These are phyloP conservation scores for Cyanoramphus novaezelandiae DNA, from an alignment of 2,113 vertebrate species.

Conservation along the genomic window DNA sequence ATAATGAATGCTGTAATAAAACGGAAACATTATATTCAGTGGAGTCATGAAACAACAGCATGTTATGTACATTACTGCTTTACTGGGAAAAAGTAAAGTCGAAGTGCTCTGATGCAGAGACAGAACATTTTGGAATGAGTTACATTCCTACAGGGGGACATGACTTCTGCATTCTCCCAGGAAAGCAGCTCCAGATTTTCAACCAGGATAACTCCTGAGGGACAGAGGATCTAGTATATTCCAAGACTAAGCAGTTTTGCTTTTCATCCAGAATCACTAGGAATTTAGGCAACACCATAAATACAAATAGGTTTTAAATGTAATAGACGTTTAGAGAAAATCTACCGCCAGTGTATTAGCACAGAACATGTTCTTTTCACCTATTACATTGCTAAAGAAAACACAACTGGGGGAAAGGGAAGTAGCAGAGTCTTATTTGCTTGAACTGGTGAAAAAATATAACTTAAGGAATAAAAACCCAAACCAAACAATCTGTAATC, in stretches of 20 bases:
- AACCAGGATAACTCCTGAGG: background rate
- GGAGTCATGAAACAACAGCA: background rate
- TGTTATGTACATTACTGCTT: background rate
- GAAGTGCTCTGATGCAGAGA: background rate
- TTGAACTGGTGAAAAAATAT: background rate
- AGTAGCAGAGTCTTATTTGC: background rate
- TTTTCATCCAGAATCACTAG: background rate
- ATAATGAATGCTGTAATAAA: background rate
- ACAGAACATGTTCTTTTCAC: background rate
- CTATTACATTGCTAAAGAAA: background rate
- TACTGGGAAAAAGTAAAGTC: background rate
- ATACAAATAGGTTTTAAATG: background rate
- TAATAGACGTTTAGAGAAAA: background rate
- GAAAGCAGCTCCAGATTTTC: background rate
- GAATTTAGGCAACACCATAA: background rate
- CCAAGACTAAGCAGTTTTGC: background rate
- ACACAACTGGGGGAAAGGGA: background rate
- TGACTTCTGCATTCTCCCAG: background rate
- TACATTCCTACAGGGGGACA: background rate
- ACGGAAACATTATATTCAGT: background rate
- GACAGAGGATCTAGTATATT: background rate
- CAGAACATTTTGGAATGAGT: background rate
- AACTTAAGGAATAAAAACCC: background rate
- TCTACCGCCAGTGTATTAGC: background rate
- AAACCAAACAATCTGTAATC: background rate